Base-by-base conservation (phyloP, 2,888 invertebrate genomes). In the Coleophora deauratella region DNA sequence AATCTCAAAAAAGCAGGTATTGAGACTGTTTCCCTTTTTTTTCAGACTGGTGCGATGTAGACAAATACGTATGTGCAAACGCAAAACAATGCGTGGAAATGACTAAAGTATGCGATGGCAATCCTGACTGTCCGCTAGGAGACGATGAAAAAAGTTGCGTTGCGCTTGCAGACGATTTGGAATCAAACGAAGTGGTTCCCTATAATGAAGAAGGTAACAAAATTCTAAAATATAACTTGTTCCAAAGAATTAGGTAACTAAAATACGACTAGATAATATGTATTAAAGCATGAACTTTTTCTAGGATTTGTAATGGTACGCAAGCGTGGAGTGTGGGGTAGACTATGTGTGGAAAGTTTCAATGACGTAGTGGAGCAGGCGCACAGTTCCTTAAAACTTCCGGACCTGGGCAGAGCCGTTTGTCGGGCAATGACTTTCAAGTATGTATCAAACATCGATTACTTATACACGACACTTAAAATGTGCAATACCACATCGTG, bases 131-230 rank as follows among this genome's bases (percentile, higher is more conserved):
- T 63, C 92, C 92, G 0, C 81, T 88, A 27, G 92, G 91, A 0
- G 93, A 93, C 55, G 94, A 93, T 59, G 93, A 93, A 61, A 89
- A 89, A 50, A 90, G 91, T 50, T 94, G 94, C 54, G 91, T 91
- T 6, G 89, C 90, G 12, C 80, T 91, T 35, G 88, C 89, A 1
- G 85, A 88, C 40, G 80, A 86, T 49, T 58, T 87, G 33, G 78
- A 86, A 42, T 75, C 84, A 45, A 89, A 89, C 38, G 87, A 88
- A 59, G 86, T 88, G 11, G 82, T 89, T 51, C 86, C 88, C 10
- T 91, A 91, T 57, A 87, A 88, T 50, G 86, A 88, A 47, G 87
- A 89, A 86, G 90, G 90, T 88, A 52, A 41, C 38, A 35, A 7
- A 12, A 32, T n/a, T n/a, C n/a, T n/a, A n/a, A n/a, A n/a, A n/a